Conservation (phyloP, 2,888 invertebrate species). For the Diploptera punctata region DNA sequence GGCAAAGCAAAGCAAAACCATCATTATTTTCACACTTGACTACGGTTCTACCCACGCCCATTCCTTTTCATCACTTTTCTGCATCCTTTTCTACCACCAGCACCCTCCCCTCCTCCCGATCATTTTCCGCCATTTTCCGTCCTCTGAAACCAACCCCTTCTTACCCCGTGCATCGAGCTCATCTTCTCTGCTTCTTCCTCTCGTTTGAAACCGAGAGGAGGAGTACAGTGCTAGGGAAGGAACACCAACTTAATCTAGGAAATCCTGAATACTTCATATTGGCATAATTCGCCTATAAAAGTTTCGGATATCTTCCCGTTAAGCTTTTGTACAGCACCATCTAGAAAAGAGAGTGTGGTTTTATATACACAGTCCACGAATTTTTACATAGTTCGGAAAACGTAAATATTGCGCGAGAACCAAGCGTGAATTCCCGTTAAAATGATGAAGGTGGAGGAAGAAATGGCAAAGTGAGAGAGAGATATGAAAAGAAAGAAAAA, state of each 20-base stretch:
- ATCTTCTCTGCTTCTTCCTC: not conserved
- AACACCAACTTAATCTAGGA: slow-evolving; percentile 47
- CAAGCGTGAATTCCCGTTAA: slow-evolving; percentile 36
- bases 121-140: slow-evolving; percentile 37
- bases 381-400: slow-evolving; percentile 42
- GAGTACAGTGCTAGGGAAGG: slow-evolving; percentile 35
- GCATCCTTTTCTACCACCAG: slow-evolving; percentile 19
- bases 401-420: slow-evolving; percentile 38
- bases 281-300: slow-evolving; percentile 47
- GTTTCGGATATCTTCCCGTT: slow-evolving; percentile 30
- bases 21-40: slow-evolving; percentile 36
- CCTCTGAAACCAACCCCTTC: slow-evolving; percentile 27
- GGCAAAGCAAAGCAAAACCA: not conserved
- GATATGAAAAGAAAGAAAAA: not conserved
- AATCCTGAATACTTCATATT: slow-evolving; percentile 47
- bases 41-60: not conserved
- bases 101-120: slow-evolving; percentile 27
- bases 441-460: slow-evolving; percentile 29
- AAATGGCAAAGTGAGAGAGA: not conserved
- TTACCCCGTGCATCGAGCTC: not conserved
- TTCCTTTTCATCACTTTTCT: slow-evolving; percentile 19
- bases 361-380: slow-evolving; percentile 24
- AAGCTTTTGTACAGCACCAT: not conserved
- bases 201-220: not conserved
- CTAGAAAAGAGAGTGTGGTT: too few species aligned